A percentile compares a stretch with the other conserved stretches of the same genome.
phyloP scores from a whole-genome alignment of 2,888 invertebrate species.

The Exephanes ischioxanthus region DNA sequence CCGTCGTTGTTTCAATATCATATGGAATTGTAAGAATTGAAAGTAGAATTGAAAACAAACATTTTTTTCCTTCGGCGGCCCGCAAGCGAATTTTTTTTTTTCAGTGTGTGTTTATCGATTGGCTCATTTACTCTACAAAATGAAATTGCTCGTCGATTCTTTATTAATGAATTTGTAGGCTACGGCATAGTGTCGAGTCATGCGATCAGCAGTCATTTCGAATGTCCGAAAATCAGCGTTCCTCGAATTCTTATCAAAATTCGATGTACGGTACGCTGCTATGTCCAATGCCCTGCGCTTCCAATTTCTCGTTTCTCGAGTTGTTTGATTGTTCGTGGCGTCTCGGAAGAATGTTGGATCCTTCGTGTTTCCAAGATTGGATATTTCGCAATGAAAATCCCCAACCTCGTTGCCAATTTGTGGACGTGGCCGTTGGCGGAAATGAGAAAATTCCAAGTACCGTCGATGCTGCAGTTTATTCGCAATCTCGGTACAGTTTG shows the following conservation, averaged over 20 bases:
- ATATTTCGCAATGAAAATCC: slow-evolving; percentile 6
- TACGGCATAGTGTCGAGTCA: slow-evolving; percentile 2
- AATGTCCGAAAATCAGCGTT: not conserved
- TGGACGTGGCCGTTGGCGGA: slow-evolving; percentile 14
- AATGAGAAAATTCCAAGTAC: not conserved
- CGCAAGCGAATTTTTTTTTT: no score
- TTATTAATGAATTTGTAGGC: slow-evolving; percentile 26
- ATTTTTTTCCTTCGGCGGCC: no score
- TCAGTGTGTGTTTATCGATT: not conserved
- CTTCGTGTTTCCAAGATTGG: slow-evolving; percentile 23
- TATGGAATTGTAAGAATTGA: no score
- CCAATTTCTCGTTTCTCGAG: slow-evolving; percentile 35
- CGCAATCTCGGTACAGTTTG: slow-evolving; percentile 20
- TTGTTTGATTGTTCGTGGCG: slow-evolving; percentile 37
- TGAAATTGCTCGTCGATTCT: not conserved
- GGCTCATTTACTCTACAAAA: not conserved
- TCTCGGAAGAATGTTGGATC: slow-evolving; percentile 24
- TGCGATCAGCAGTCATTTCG: slow-evolving; percentile 4
- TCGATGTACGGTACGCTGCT: not conserved
- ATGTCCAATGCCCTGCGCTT: not conserved
- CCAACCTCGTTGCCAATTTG: slow-evolving; percentile 8
- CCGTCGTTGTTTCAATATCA: no score
- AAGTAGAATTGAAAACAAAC: no score
- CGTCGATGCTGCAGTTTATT: not conserved
- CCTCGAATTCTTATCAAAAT: not conserved